Conservation (phyloP, 2,113 vertebrate species). For the Suncus etruscus region DNA sequence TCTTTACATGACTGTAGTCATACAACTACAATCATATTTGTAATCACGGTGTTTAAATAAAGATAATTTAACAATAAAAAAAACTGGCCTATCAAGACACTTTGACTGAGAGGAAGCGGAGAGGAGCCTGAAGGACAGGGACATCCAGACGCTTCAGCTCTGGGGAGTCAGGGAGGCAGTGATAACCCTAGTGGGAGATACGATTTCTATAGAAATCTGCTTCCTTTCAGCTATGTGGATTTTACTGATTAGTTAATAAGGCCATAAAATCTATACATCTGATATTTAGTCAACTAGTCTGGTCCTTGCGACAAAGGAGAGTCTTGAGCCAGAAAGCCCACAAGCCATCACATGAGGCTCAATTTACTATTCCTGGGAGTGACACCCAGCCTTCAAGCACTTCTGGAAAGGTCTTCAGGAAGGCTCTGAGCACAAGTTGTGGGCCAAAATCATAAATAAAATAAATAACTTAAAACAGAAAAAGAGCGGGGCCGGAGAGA, state of each 20-base stretch:
- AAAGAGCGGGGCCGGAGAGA: too few relatives aligned
- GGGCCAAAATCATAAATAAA: too few relatives aligned
- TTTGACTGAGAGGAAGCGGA: slow-evolving; percentile 35
- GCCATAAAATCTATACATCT: background rate
- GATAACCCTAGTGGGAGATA: background rate
- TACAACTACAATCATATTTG: too few relatives aligned
- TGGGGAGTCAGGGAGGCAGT: background rate
- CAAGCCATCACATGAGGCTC: too few relatives aligned
- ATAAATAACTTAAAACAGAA: too few relatives aligned
- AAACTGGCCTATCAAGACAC: background rate
- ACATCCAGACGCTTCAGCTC: background rate
- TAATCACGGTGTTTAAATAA: too few relatives aligned
- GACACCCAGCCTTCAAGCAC: background rate
- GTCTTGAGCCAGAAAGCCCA: too few relatives aligned
- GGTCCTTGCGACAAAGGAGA: too few relatives aligned
- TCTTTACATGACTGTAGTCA: too few relatives aligned
- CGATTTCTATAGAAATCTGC: background rate
- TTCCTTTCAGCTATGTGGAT: background rate
- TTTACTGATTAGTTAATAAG: slow-evolving; percentile 30
- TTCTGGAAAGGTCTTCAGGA: background rate
- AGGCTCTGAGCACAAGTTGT: too few relatives aligned
- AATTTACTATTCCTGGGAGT: background rate
- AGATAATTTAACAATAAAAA: background rate
- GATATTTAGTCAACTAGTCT: background rate
- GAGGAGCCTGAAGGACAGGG: background rate